Evolutionary conservation across 1,140 invertebrate genomes (phyloP), one percentile per base, ranked within the genome.

Genomic region (Himalopsyche phryganea): DNA sequence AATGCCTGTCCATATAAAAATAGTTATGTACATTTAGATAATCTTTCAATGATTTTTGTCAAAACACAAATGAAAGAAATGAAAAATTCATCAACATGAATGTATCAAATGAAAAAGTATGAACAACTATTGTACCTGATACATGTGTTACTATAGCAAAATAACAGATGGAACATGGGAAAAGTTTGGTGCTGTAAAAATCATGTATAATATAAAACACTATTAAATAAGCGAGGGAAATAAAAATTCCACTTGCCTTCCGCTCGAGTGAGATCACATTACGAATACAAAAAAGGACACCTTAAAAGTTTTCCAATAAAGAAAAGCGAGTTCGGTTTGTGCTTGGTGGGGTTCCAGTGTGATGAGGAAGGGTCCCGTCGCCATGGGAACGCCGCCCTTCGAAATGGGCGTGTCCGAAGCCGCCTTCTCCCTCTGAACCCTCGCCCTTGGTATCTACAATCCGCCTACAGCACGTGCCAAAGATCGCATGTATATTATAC

Each of bases 251-350:
- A 45, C 52, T 54, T 44, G 46, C 52, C 40, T 58, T 46, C 47
- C 55, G 13, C 45, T 36, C 18, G 23, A 56, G 19, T 11, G 19
- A 6, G 56, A 50, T 35, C 46, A 41, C 48, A 50, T 50, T 32
- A 50, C 28, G n/a, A 15, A 15, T 23, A 15, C 38, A 40, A 40
- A 47, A 47, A 47, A 54, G 46, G 15, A 18, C 50, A 13, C 32
- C 46, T 20, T 13, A 40, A 10, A 58, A 58, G 48, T 58, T 58
- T 58, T 51, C 56, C 56, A 58, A 58, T 58, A 58, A 58, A 58
- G 56, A 23, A 45, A 23, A 28, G 17, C 28, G n/a, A 10, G 33
- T 13, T 19, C 35, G 23, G 17, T n/a, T 11, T n/a, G n/a, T n/a
- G 6, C n/a, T n/a, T n/a, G 6, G n/a, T n/a, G n/a, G n/a, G 23